Evolutionary conservation across 1,140 invertebrate genomes (phyloP).

Genomic region (Cryptotermes secundus): DNA sequence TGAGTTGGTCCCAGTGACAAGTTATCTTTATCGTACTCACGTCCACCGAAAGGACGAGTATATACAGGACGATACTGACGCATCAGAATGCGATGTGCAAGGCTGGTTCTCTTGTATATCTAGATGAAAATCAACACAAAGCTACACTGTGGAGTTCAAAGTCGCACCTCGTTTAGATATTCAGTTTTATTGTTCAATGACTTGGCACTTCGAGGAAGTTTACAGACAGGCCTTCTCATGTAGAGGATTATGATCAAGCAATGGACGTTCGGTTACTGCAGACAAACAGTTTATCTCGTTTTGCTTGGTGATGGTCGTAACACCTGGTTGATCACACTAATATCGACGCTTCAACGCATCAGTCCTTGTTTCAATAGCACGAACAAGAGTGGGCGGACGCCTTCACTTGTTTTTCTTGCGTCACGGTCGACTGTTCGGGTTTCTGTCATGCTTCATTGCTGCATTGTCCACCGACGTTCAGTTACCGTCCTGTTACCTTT

Average conservation of each 20-base stretch:
- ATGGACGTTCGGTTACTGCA: background rate
- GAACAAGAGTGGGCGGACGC: background rate
- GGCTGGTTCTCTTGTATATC: no score
- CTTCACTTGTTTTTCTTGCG: conserved; percentile 12
- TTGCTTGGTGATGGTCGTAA: background rate
- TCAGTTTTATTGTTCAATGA: background rate
- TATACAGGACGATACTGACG: no score
- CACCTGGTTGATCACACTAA: background rate
- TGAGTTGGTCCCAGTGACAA: no score
- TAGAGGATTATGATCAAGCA: background rate
- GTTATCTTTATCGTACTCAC: no score
- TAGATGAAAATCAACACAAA: no score
- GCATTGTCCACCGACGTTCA: background rate
- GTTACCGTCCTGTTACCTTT: no score
- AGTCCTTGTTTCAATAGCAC: no score
- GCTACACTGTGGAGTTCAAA: no score
- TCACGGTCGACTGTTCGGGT: background rate
- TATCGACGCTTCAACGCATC: background rate
- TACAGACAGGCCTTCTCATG: background rate
- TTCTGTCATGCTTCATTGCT: background rate
- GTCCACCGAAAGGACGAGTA: no score
- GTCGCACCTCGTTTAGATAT: no score
- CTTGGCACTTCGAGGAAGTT: background rate
- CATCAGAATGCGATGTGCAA: no score
- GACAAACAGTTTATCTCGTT: background rate